These are phyloP conservation scores for Pluvialis apricaria DNA, from an alignment of 2,113 vertebrate genomes.

Conservation along the genomic window DNA sequence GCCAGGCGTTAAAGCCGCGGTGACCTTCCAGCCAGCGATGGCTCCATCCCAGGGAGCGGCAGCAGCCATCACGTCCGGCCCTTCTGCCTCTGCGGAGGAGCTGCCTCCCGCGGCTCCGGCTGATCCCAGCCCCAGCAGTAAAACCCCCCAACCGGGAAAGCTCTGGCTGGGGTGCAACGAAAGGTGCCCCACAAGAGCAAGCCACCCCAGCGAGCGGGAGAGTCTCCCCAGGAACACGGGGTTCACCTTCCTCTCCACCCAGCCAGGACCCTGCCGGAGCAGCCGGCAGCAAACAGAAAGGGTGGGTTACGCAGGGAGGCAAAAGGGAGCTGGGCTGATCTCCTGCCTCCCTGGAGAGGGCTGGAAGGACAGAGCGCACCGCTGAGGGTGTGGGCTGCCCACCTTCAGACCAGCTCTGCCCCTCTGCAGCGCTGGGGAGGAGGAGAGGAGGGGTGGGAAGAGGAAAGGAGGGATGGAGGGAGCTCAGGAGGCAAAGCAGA, in stretches of 20 bases:
- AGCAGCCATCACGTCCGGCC: fast-evolving
- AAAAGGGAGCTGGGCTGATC: no score
- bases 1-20: background rate
- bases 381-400: background rate
- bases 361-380: background rate
- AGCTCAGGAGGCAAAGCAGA: background rate
- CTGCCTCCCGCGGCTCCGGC: background rate
- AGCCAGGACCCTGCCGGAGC: background rate
- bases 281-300: background rate
- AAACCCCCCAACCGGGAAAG: background rate
- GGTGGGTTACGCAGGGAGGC: no score
- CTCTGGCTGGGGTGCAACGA: fast-evolving
- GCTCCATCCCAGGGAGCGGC: background rate
- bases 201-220: background rate
- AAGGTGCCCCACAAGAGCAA: background rate
- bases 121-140: background rate
- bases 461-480: background rate
- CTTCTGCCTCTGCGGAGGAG: background rate
- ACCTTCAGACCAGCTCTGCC: background rate
- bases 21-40: background rate
- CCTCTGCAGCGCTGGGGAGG: background rate
- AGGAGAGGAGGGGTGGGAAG: background rate
- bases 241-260: background rate
- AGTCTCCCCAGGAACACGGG: background rate
- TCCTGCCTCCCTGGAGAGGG: background rate